Percentiles rank a stretch among this genome's conserved stretches.
Evolutionary conservation across 2,888 invertebrate genomes (phyloP).

Genomic region (Scaeva pyrastri): DNA sequence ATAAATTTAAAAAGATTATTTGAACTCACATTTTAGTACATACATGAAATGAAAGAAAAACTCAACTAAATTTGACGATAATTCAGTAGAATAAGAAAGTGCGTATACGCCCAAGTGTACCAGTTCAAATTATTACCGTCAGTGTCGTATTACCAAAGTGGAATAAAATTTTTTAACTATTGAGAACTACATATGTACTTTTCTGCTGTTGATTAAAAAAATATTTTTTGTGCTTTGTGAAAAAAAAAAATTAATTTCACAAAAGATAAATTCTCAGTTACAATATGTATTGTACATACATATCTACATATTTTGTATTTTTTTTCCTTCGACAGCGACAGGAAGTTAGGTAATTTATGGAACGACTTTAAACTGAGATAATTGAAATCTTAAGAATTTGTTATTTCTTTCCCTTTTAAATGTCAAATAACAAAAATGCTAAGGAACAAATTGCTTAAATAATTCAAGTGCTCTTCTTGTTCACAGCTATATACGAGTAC

Average conservation of each 20-base stretch:
- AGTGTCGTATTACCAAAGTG: neutral
- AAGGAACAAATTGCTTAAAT: neutral
- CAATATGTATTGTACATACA: neutral
- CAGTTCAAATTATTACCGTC: too few relatives aligned
- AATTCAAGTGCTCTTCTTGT: conserved; percentile 1
- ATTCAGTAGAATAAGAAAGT: too few relatives aligned
- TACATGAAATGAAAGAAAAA: too few relatives aligned
- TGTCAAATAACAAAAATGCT: neutral
- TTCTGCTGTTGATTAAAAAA: neutral
- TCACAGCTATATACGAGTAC: neutral
- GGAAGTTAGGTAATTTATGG: conserved; percentile 46
- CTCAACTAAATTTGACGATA: too few relatives aligned
- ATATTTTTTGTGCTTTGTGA: too few relatives aligned
- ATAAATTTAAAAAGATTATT: neutral
- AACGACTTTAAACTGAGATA: conserved; percentile 43
- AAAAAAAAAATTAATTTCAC: neutral
- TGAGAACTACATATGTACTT: neutral
- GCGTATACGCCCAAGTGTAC: too few relatives aligned
- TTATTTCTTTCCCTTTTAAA: neutral
- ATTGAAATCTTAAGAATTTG: conserved; percentile 60
- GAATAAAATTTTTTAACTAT: neutral
- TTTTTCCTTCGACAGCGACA: neutral
- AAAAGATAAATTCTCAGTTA: neutral
- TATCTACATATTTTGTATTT: conserved; percentile 10
- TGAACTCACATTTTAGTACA: too few relatives aligned